These are phyloP conservation scores for Brachionus rotundiformis DNA, from an alignment of 1,140 invertebrate species.

Conservation along the genomic window DNA sequence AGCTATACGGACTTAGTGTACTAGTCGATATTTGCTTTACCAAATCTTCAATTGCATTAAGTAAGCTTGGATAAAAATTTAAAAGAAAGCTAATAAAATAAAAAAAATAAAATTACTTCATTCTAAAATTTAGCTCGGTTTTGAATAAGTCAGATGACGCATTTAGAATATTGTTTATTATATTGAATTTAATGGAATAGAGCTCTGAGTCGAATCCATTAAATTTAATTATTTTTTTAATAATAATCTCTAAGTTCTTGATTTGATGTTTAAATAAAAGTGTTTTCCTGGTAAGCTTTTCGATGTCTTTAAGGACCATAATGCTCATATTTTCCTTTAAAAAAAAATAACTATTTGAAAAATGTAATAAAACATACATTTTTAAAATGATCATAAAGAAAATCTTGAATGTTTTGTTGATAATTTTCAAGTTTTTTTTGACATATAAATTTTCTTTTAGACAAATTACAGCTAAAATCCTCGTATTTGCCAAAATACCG, in stretches of 20 bases:
- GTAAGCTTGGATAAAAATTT: neutral
- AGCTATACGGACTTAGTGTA: neutral
- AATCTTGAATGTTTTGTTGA: neutral
- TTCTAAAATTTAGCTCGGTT: neutral
- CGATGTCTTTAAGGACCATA: neutral
- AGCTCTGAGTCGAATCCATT: neutral
- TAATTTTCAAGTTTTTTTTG: neutral
- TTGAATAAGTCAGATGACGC: neutral
- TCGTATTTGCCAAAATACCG: conserved; percentile 10
- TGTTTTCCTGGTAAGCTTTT: neutral
- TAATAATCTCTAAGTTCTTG: neutral
- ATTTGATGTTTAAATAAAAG: neutral
- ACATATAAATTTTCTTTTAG: conserved; percentile 3
- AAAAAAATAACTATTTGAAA: neutral
- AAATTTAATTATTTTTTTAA: neutral
- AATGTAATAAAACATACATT: neutral
- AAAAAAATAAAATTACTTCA: neutral
- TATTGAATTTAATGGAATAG: neutral
- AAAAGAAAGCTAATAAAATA: neutral
- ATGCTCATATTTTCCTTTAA: neutral
- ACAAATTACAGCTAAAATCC: conserved; percentile 14
- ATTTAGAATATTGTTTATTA: conserved; percentile 23
- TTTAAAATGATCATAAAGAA: neutral
- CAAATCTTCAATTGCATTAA: neutral
- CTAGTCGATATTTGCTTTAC: neutral